Evolutionary conservation across 1,140 invertebrate genomes (phyloP).

Genomic region (Homalodisca vitripennis): DNA sequence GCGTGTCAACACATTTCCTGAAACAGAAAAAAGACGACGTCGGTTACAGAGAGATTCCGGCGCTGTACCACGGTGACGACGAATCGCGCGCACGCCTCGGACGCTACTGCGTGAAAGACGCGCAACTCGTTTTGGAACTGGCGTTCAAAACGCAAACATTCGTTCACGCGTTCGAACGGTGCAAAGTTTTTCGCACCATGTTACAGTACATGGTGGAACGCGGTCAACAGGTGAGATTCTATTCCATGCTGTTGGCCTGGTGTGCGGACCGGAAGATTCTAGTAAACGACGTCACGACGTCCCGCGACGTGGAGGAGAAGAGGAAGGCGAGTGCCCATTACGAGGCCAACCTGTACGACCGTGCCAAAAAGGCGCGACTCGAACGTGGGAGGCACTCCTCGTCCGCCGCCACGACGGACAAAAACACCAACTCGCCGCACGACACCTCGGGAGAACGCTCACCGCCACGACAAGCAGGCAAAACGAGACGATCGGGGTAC

Average conservation of each 20-base stretch:
- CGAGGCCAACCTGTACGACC: too few relatives aligned
- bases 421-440: too few relatives aligned
- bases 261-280: background rate
- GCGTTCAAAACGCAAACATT: background rate
- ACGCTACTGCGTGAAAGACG: constrained; percentile 17
- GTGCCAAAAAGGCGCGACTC: too few relatives aligned
- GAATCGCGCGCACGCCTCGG: background rate
- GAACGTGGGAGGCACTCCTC: too few relatives aligned
- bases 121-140: background rate
- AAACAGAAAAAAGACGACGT: background rate
- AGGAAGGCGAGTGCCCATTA: too few relatives aligned
- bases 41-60: background rate
- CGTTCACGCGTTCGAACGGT: background rate
- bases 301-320: background rate
- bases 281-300: background rate
- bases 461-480: too few relatives aligned
- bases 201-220: background rate
- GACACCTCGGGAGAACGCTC: too few relatives aligned
- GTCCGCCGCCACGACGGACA: too few relatives aligned
- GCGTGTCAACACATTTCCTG: background rate
- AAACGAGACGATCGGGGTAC: background rate
- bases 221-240: background rate
- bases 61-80: background rate
- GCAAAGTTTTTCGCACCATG: background rate
- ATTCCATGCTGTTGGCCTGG: background rate